Base-by-base conservation (phyloP, 2,888 invertebrate species). In the Podabrus alpinus region DNA sequence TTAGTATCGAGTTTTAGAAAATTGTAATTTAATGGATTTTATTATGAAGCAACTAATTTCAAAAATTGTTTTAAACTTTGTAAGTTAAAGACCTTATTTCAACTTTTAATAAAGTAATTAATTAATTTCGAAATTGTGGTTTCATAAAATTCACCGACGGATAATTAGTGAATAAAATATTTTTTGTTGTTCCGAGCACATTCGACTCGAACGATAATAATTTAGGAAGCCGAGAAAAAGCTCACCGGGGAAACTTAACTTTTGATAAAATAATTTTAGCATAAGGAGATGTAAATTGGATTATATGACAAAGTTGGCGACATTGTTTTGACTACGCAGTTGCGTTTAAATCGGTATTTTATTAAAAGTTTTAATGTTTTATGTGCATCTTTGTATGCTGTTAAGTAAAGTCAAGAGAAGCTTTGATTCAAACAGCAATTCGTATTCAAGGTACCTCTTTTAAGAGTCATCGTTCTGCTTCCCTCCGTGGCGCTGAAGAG, bases 401-500 rank as follows among this genome's bases (percentile, higher is more conserved):
- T 61, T 13, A 75, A 69, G 67, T 68, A 70, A 68, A 75, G 75
- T 45, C 72, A 59, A 16, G 72, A 66, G 67, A 76, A 60, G 73
- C 76, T 76, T 73, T 76, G 66, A 76, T 76, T 76, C 75, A 73
- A 77, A 74, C 71, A 66, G 75, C 77, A 70, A 77, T 79, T 80
- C 77, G 77, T 80, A 78, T 79, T 79, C 79, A 81, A 77, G 61
- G 71, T 76, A 94, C 95, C 94, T 92, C 93, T 92, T 84, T 92
- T 93, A 60, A 96, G 89, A 66, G 93, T 93, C 94, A 96, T 94
- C 15, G 95, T 95, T 78, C 95, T 89, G 17, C 94, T 94, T 0
- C 95, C 95, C 84, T 96, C 97, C 78, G 94, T 94, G 66, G 97
- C 95, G 83, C 96, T 95, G 87, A 96, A 95, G 73, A 97, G 91